Evolutionary conservation across 2,113 vertebrate species (phyloP).

Genomic region (Microtus oregoni): DNA sequence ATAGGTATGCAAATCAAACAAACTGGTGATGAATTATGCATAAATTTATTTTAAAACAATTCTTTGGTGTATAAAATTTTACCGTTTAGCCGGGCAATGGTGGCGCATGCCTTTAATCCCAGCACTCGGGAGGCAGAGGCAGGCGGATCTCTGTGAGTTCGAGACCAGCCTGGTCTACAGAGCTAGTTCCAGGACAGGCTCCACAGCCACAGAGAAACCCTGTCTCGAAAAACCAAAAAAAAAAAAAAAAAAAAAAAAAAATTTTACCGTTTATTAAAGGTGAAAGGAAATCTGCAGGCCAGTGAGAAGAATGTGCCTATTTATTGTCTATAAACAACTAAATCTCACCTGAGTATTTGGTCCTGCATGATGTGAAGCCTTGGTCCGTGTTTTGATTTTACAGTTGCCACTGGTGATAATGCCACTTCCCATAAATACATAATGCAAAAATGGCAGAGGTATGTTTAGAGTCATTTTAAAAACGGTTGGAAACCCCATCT

Average conservation of each 20-base stretch:
- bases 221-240: too few relatives aligned
- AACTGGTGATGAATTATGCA: not conserved
- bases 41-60: slow-evolving; percentile 9
- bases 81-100: too few relatives aligned
- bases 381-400: not conserved
- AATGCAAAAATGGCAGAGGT: not conserved
- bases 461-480: not conserved
- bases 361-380: not conserved
- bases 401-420: not conserved
- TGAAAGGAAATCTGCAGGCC: not conserved
- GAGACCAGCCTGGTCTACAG: too few relatives aligned
- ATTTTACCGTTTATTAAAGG: not conserved
- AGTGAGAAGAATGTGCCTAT: not conserved
- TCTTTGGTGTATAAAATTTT: not conserved
- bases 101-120: too few relatives aligned
- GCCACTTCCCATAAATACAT: not conserved
- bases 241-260: too few relatives aligned
- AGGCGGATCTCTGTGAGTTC: too few relatives aligned
- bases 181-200: too few relatives aligned
- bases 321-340: not conserved
- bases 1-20: not conserved
- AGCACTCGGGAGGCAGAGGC: too few relatives aligned
- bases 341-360: not conserved
- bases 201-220: too few relatives aligned
- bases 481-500: not conserved